Conservation (phyloP, 2,113 vertebrate species). For the Otocyon megalotis region DNA sequence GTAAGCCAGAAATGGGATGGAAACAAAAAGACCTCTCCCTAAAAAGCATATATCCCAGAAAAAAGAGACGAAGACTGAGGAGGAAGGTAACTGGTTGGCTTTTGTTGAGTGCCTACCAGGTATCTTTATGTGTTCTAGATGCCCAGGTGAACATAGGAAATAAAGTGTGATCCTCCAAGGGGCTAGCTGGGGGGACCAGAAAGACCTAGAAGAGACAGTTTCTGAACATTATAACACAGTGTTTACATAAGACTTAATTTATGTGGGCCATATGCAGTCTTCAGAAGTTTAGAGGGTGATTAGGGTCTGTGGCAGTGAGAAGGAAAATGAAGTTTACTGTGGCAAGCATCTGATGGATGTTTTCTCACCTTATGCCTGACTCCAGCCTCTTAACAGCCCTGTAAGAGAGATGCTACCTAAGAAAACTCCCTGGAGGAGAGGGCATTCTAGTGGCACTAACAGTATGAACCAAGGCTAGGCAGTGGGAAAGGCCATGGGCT, state of each 20-base stretch:
- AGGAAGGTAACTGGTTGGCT: neutral
- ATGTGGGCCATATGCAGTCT: neutral
- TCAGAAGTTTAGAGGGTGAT: neutral
- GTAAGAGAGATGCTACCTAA: neutral
- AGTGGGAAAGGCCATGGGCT: neutral
- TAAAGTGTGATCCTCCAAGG: neutral
- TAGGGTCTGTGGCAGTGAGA: neutral
- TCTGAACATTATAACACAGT: neutral
- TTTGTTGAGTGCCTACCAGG: neutral
- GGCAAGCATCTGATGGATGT: neutral
- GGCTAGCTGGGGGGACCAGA: neutral
- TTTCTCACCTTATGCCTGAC: neutral
- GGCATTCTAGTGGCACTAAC: rapidly evolving
- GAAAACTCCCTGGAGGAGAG: neutral
- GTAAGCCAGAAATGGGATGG: neutral
- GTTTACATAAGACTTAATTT: neutral
- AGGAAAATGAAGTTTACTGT: neutral
- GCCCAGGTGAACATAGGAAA: neutral
- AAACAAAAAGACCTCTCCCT: neutral
- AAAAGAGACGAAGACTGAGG: neutral
- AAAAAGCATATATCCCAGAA: neutral
- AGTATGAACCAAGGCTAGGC: neutral
- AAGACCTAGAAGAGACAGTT: neutral
- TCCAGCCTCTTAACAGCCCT: neutral
- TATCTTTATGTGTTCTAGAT: neutral